Evolutionary conservation across 2,888 invertebrate species (phyloP), one percentile per base, ranked within the genome.

Genomic region (Drosophila nigricruria): DNA sequence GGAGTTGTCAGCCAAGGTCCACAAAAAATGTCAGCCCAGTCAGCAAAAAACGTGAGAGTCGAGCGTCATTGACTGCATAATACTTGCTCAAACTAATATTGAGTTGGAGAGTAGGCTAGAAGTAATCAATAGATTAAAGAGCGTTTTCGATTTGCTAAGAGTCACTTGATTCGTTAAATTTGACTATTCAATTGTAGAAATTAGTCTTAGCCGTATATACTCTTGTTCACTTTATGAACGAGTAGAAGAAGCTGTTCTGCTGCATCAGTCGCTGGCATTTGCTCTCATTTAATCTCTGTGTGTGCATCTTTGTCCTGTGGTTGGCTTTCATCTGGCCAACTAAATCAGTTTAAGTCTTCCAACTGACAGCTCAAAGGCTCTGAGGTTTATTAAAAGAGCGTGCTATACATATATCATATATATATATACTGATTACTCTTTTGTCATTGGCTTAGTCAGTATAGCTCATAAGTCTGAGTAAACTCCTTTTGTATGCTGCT

Each of bases 1-100:
- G 57, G 57, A 76, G 76, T 73, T 73, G 61, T 67, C 58, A 77
- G 56, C 62, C 67, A 70, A 66, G 79, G 59, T 3, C 30, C 47
- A 18, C 16, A 36, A 32, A 42, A 40, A 38, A 38, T 27, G n/a
- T 9, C 23, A 6, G 10, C n/a, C 16, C 16, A 42, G 36, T 30
- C 30, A 59, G 42, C 49, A 14, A 32, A 49, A 20, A 32, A 3
- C 18, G 1, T 18, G 6, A 49, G 18, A 32, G 32, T 12, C 1
- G 30, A 3, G 4, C 3, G 14, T 4, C 3, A 14, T 25, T 14
- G 49, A 49, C 30, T 18, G 30, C 30, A 6, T 20, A 32, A 49
- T 49, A 5, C 49, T 30, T n/a, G 47, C 2, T 27, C n/a, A 47
- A 34, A 4, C 14, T 14, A 34, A 14, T 0, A 32, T 32, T 32